phyloP scores from a whole-genome alignment of 2,797 vertebrate genomes.

The Gastrophryne carolinensis region DNA sequence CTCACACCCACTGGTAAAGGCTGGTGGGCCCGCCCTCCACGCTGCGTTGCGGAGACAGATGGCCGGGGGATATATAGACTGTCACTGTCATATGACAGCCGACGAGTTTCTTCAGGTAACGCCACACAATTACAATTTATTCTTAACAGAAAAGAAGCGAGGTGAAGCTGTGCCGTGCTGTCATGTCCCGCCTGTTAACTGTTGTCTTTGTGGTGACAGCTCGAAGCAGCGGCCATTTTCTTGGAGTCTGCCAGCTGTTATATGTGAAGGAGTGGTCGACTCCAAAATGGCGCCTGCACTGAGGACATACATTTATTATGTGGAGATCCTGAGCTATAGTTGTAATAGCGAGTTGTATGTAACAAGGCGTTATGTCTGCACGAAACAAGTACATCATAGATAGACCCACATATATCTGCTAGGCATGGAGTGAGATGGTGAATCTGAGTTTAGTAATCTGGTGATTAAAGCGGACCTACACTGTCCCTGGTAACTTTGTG shows the following conservation, averaged over 20 bases:
- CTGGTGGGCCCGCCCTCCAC: no score
- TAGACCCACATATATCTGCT: no score
- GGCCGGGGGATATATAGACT: slow-evolving; percentile 62
- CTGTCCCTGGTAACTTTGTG: no score
- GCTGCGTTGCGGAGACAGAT: slow-evolving; percentile 20
- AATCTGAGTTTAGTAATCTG: no score
- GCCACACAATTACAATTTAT: not conserved
- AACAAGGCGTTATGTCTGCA: no score
- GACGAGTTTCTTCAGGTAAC: slow-evolving; percentile 65
- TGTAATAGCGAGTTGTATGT: no score
- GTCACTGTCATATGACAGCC: slow-evolving; percentile 68
- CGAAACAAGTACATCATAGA: no score
- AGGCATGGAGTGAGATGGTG: no score
- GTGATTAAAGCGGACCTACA: no score
- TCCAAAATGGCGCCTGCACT: not conserved
- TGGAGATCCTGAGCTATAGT: no score
- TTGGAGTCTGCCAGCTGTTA: not conserved
- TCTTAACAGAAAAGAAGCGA: not conserved
- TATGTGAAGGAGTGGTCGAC: not conserved
- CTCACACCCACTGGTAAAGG: not conserved
- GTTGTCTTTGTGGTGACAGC: not conserved
- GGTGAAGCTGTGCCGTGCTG: no score
- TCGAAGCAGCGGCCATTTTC: not conserved
- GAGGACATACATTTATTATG: not conserved
- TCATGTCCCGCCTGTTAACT: not conserved